Evolutionary conservation across 2,888 invertebrate species (phyloP).

Genomic region (Brachyopa scutellaris): DNA sequence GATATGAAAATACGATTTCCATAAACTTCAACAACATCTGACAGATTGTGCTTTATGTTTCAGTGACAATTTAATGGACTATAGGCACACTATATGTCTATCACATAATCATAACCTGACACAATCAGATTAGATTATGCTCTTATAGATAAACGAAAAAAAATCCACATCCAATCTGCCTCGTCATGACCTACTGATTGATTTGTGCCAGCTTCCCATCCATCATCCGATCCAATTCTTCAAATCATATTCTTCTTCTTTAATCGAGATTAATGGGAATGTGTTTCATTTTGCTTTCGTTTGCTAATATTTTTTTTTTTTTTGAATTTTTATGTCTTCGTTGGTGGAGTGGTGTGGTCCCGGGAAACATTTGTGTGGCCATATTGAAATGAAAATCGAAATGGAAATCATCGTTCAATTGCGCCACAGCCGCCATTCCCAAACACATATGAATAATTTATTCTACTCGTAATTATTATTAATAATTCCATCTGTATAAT

Average conservation of each 20-base stretch:
- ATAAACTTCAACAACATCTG: too few relatives aligned
- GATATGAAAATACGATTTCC: too few relatives aligned
- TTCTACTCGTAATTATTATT: too few relatives aligned
- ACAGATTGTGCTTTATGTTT: too few relatives aligned
- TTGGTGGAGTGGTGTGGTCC: too few relatives aligned
- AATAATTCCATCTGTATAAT: conserved; percentile 13
- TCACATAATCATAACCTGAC: not conserved
- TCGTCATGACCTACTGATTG: not conserved
- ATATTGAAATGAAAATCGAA: conserved; percentile 13
- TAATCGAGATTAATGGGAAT: conserved; percentile 3
- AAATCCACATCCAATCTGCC: not conserved
- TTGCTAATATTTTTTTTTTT: not conserved
- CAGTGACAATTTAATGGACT: too few relatives aligned
- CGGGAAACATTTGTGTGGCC: not conserved
- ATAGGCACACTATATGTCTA: too few relatives aligned
- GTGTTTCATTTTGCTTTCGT: not conserved
- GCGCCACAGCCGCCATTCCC: not conserved
- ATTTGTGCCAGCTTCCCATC: not conserved
- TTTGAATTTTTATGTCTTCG: not conserved
- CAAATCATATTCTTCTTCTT: not conserved
- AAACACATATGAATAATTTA: conserved; percentile 47
- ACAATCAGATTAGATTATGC: conserved; percentile 6
- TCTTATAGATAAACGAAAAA: not conserved
- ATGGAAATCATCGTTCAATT: conserved; percentile 22
- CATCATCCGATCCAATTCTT: not conserved